Percentiles rank a stretch among this genome's conserved stretches.
These are phyloP conservation scores for Drosophila aff. DNA, from an alignment of 1,140 invertebrate genomes.

Conservation along the genomic window DNA sequence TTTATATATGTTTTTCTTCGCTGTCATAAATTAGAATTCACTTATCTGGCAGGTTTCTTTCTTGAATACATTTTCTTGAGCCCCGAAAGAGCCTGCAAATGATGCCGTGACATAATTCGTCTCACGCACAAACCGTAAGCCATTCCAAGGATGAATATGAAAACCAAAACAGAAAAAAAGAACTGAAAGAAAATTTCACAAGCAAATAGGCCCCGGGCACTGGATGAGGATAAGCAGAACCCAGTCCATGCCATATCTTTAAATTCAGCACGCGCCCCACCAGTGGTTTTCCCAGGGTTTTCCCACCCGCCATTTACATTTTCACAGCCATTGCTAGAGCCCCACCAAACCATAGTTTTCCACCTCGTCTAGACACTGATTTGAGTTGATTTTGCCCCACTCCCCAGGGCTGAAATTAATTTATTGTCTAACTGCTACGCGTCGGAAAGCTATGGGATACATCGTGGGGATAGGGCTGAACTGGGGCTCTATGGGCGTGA, in stretches of 20 bases:
- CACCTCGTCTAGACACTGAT: slow-evolving; percentile 75
- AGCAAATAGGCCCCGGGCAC: slow-evolving; percentile 43
- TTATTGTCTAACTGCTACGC: slow-evolving; percentile 67
- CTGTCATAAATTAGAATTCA: slow-evolving; percentile 23
- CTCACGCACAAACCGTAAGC: slow-evolving; percentile 41
- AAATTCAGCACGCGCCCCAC: slow-evolving; percentile 67
- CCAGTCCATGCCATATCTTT: slow-evolving; percentile 38
- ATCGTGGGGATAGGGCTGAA: not conserved
- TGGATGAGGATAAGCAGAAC: slow-evolving; percentile 39
- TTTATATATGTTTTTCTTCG: not conserved
- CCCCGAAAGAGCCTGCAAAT: slow-evolving; percentile 10
- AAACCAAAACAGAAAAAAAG: slow-evolving; percentile 17
- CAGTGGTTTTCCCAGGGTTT: slow-evolving; percentile 30
- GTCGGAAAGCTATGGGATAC: not conserved
- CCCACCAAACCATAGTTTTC: slow-evolving; percentile 27
- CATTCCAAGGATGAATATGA: slow-evolving; percentile 46
- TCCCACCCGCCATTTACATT: slow-evolving; percentile 2
- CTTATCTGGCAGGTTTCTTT: slow-evolving; percentile 17
- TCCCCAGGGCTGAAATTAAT: slow-evolving; percentile 63
- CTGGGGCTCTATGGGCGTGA: slow-evolving; percentile 47
- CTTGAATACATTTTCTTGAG: slow-evolving; percentile 1
- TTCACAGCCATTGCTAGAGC: not conserved
- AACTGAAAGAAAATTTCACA: slow-evolving; percentile 15
- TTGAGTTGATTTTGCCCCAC: slow-evolving; percentile 53
- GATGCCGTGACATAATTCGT: slow-evolving; percentile 45